A percentile compares a stretch with the other conserved stretches of the same genome.
Evolutionary conservation across 2,797 vertebrate species (phyloP).

Genomic region (Botia almorhae): DNA sequence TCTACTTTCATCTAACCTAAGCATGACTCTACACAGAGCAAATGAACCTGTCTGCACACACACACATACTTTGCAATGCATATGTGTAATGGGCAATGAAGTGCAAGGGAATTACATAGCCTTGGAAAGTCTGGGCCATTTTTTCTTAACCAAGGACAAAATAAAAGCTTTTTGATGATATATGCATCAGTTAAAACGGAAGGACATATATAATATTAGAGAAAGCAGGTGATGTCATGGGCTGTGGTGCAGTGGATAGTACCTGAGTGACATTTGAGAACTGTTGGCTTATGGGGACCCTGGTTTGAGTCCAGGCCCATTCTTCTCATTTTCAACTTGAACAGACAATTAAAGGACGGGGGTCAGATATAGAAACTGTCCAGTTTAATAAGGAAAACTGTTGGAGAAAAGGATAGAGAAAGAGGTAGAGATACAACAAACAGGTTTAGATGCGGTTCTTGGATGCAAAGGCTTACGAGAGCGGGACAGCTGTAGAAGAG

Average conservation of each 20-base stretch:
- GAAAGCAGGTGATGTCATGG: not conserved
- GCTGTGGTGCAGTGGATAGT: not conserved
- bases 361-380: no score
- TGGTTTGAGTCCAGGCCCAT: not conserved
- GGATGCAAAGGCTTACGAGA: constrained; percentile 78
- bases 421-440: constrained; percentile 23
- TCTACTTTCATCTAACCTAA: constrained; percentile 98
- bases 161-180: not conserved
- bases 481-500: constrained; percentile 60
- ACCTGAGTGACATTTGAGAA: not conserved
- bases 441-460: constrained; percentile 53
- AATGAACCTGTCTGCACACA: constrained; percentile 88
- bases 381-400: not conserved
- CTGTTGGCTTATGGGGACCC: not conserved
- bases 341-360: no score
- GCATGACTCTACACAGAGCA: constrained; percentile 94
- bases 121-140: constrained; percentile 47
- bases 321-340: no score
- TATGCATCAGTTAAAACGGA: not conserved
- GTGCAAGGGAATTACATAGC: constrained; percentile 57
- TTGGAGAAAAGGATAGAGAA: not conserved
- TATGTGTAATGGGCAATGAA: constrained; percentile 17
- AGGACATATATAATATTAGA: not conserved
- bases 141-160: constrained; percentile 28
- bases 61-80: constrained; percentile 19